Percentiles rank a stretch among this genome's conserved stretches.
Conservation (phyloP, 2,888 invertebrate species). For the Agriotes lineatus region DNA sequence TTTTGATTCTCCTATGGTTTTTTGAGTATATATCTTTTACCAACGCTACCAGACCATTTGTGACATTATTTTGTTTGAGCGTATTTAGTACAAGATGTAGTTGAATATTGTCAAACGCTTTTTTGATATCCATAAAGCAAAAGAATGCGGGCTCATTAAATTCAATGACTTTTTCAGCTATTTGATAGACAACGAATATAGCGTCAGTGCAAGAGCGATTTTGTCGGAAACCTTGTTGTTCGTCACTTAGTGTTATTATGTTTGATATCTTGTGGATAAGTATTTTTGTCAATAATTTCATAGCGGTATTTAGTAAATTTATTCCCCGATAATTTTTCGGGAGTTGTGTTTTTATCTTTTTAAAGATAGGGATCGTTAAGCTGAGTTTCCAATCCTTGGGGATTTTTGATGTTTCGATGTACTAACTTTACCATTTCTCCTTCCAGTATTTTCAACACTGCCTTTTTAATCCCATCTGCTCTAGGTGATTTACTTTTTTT, state of each 20-base stretch:
- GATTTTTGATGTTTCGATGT: not conserved
- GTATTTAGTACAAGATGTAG: no score
- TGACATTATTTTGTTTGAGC: no score
- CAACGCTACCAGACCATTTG: no score
- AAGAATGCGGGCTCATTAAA: no score
- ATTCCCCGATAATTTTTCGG: conserved; percentile 6
- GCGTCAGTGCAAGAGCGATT: not conserved
- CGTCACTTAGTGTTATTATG: not conserved
- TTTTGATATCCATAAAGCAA: no score
- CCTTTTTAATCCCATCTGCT: no score
- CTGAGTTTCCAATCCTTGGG: not conserved
- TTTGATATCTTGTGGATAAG: not conserved
- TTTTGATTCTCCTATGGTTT: no score
- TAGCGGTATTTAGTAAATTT: not conserved
- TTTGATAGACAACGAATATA: not conserved
- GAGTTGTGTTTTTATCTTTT: not conserved
- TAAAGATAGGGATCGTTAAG: not conserved
- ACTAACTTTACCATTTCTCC: no score
- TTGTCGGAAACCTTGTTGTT: not conserved
- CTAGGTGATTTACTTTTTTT: no score
- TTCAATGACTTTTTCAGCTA: no score
- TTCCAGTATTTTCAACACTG: not conserved
- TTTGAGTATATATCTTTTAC: no score
- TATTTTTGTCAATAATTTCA: not conserved
- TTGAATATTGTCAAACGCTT: no score